Conservation (phyloP, 37 sponge, comb jelly and placozoan genomes). For the Halisarca cf. caerulea region DNA sequence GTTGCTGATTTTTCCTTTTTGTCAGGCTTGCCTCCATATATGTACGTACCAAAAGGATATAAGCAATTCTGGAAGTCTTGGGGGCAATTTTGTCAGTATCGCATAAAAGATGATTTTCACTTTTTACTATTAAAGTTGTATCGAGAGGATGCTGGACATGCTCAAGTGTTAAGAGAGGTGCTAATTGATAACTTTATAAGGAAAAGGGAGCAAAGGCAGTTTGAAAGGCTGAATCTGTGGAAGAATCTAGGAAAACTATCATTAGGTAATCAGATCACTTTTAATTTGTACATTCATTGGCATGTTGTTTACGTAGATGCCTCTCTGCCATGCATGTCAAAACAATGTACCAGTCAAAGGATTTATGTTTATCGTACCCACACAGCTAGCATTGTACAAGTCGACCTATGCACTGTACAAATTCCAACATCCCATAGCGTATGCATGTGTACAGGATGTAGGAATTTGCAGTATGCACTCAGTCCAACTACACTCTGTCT, state of each 20-base stretch:
- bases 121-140: background rate
- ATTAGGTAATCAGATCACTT: too few relatives aligned
- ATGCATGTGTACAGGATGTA: too few relatives aligned
- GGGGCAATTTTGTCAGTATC: background rate
- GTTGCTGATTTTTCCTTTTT: slow-evolving; percentile 50
- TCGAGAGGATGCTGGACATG: background rate
- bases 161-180: background rate
- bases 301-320: too few relatives aligned
- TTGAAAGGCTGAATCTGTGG: background rate
- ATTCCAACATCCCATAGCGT: too few relatives aligned
- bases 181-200: background rate
- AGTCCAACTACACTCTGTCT: too few relatives aligned
- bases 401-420: too few relatives aligned
- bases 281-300: too few relatives aligned
- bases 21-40: slow-evolving; percentile 30
- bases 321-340: too few relatives aligned
- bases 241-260: background rate
- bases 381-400: too few relatives aligned
- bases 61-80: background rate
- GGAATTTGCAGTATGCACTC: too few relatives aligned
- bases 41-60: slow-evolving; percentile 29
- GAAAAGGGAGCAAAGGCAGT: background rate
- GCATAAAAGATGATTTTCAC: background rate
- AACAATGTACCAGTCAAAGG: too few relatives aligned
- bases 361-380: too few relatives aligned